phyloP scores from a whole-genome alignment of 2,797 vertebrate genomes.

The Tiaroga cobitis region DNA sequence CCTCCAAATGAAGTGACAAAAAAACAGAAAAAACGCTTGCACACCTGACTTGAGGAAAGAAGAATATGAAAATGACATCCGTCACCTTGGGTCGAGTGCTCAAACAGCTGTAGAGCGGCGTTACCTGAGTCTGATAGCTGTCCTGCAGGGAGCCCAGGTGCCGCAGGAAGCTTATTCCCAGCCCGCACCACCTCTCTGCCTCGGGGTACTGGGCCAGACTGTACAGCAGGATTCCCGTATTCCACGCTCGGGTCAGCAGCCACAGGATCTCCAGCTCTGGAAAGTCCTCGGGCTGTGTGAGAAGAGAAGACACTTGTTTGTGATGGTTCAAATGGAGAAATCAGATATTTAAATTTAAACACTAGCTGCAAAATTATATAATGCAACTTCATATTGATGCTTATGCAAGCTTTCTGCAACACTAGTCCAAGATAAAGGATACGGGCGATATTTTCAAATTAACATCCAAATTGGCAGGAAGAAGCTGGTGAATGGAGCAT shows the following conservation, averaged over 20 bases:
- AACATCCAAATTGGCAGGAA: constrained; percentile 82
- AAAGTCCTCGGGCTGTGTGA: constrained; percentile 76
- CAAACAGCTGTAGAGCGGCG: constrained; percentile 8
- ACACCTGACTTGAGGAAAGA: background rate
- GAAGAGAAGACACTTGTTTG: background rate
- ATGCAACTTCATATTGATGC: constrained; percentile 1
- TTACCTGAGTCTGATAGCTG: constrained; percentile 87
- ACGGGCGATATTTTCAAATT: constrained; percentile 64
- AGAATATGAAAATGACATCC: constrained; percentile 3
- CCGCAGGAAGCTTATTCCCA: constrained; percentile 86
- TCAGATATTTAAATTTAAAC: background rate
- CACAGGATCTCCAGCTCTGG: constrained; percentile 89
- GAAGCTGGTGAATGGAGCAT: constrained; percentile 80
- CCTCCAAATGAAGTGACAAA: background rate
- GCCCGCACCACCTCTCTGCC: constrained; percentile 88
- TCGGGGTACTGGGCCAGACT: constrained; percentile 78
- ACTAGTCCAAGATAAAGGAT: constrained; percentile 24
- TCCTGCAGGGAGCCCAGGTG: constrained; percentile 85
- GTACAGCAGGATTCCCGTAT: constrained; percentile 87
- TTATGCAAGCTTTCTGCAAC: constrained; percentile 25
- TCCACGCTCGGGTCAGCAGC: constrained; percentile 92
- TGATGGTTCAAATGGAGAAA: background rate
- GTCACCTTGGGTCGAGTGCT: background rate
- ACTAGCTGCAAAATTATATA: background rate
- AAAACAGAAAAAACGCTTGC: background rate